Evolutionary conservation across 2,113 vertebrate genomes (phyloP), one percentile per base, ranked within the genome.

Genomic region (Brachyistius frenatus): DNA sequence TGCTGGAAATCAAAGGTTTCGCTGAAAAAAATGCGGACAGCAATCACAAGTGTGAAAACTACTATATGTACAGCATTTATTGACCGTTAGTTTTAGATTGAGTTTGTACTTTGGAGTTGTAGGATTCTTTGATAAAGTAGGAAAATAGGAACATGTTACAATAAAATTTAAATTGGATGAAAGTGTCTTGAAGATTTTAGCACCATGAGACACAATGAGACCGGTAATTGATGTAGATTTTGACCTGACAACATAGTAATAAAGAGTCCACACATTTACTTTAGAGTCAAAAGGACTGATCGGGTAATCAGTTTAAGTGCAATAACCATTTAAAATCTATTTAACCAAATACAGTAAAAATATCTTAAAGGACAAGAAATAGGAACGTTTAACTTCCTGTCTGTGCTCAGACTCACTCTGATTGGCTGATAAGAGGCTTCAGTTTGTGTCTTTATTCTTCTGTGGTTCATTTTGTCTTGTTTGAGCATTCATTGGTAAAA

Each of bases 401-500:
- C 4, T 61, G 53, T 80, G 65, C 46, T 73, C n/a, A 39, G 55
- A 53, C 56, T 75, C 39, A 2, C 49, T 78, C 53, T 78, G 23
- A 44, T 50, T 60, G 63, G 31, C 70, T 66, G 52, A 56, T 46
- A 57, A 39, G 23, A 87, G 66, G 60, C 5, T 76, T 76, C 13
- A 47, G 36, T 76, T 47, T 78, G 61, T 86, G 41, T 85, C 36
- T 67, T 35, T 41, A 16, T 47, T 50, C 7, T 0, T 76, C 39
- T 60, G 37, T 65, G 39, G 37, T 82, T 74, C n/a, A 55, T 81
- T 65, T 55, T 31, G 30, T 68, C 4, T 41, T 69, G 63, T 77
- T 64, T 73, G 2, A 75, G 75, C 46, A 23, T 65, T 88, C 74
- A 87, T 86, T 83, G 90, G 83, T 88, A 69, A 90, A 87, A 85